Conservation (phyloP, 2,113 vertebrate species). For the Ciconia stormi region DNA sequence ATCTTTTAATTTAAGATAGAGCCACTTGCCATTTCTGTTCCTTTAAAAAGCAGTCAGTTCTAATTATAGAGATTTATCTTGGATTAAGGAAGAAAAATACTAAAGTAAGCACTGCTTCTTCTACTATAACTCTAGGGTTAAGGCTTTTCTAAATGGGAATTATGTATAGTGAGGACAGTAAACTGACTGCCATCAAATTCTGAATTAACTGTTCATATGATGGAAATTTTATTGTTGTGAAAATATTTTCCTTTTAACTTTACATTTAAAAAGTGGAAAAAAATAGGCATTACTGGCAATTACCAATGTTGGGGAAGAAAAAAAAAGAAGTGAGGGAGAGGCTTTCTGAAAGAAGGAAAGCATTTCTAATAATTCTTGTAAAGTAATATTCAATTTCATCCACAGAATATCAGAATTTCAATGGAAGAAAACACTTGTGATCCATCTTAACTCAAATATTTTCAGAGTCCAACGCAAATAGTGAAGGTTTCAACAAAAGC, state of each 20-base stretch:
- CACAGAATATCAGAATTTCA: background rate
- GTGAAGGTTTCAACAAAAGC: background rate
- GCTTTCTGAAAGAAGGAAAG: background rate
- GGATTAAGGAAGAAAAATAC: constrained; percentile 36
- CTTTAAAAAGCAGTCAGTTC: constrained; percentile 61
- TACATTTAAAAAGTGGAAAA: background rate
- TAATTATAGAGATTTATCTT: constrained; percentile 61
- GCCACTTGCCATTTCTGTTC: constrained; percentile 45
- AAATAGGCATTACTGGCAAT: background rate
- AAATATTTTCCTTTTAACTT: background rate
- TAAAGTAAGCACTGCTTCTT: background rate
- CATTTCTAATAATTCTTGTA: background rate
- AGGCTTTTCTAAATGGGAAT: constrained; percentile 7
- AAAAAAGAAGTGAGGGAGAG: background rate
- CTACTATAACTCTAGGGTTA: constrained; percentile 11
- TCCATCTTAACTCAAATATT: background rate
- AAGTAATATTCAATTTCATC: background rate
- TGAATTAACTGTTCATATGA: background rate
- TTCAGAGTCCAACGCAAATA: background rate
- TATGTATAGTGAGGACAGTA: background rate
- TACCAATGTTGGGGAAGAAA: background rate
- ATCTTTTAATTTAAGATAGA: constrained; percentile 60
- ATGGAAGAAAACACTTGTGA: background rate
- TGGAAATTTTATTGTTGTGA: background rate
- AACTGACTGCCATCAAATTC: background rate